phyloP scores from a whole-genome alignment of 2,113 vertebrate genomes.

The Stegostoma tigrinum region DNA sequence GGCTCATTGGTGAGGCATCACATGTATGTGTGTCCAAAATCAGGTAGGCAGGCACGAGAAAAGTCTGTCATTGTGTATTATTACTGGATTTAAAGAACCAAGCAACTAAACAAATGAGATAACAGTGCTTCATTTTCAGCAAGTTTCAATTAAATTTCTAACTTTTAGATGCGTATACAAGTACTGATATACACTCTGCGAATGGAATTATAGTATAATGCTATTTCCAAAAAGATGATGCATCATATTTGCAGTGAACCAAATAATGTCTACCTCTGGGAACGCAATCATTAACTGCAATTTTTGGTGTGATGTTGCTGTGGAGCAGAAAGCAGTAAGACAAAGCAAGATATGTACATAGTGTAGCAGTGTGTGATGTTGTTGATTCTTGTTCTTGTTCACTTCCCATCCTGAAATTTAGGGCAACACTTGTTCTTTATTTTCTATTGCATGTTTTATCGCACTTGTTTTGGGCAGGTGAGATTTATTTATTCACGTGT shows the following conservation, averaged over 20 bases:
- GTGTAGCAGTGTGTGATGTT: neutral
- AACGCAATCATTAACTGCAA: neutral
- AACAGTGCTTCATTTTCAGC: neutral
- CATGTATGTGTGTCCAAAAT: neutral
- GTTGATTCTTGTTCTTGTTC: slow-evolving; percentile 8
- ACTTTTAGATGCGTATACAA: neutral
- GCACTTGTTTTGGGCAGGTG: neutral
- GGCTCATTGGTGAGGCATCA: neutral
- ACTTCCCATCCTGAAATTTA: slow-evolving; percentile 31
- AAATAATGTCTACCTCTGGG: neutral
- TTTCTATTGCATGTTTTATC: neutral
- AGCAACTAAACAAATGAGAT: neutral
- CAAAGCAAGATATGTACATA: neutral
- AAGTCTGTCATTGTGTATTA: neutral
- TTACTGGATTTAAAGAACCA: neutral
- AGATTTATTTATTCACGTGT: neutral
- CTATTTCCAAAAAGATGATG: neutral
- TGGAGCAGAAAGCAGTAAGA: neutral
- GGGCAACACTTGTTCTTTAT: neutral
- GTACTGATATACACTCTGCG: neutral
- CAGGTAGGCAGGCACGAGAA: neutral
- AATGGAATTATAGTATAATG: neutral
- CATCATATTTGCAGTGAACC: neutral
- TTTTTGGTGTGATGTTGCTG: neutral
- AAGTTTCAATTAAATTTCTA: neutral